A percentile compares a stretch with the other conserved stretches of the same genome.
phyloP scores from a whole-genome alignment of 2,113 vertebrate species.

The Rousettus leschenaultii region DNA sequence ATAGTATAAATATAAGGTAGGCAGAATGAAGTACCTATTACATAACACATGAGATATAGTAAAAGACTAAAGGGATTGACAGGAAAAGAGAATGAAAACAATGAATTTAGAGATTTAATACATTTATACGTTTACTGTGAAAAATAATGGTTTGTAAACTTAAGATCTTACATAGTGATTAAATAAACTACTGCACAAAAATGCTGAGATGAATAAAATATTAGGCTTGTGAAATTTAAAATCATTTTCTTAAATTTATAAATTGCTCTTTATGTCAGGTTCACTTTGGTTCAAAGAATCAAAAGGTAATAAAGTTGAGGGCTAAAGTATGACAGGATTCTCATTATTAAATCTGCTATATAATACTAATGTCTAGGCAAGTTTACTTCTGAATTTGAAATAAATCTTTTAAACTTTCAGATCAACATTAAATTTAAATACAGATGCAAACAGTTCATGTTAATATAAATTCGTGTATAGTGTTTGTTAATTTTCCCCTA shows the following conservation, averaged over 20 bases:
- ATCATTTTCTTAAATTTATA: neutral
- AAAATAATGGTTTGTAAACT: slow-evolving; percentile 24
- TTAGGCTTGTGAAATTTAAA: neutral
- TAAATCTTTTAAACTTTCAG: neutral
- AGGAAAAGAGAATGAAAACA: neutral
- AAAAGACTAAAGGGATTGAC: neutral
- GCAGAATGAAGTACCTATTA: neutral
- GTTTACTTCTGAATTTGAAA: neutral
- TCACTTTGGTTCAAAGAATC: neutral
- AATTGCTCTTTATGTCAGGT: neutral
- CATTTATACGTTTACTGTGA: neutral
- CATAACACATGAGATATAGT: neutral
- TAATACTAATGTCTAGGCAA: neutral
- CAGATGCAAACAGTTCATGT: neutral
- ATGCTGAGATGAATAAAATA: neutral
- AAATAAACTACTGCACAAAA: neutral
- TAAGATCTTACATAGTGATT: neutral
- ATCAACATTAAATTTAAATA: slow-evolving; percentile 14
- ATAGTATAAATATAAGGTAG: neutral
- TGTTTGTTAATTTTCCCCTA: neutral
- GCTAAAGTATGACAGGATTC: neutral
- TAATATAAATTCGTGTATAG: neutral
- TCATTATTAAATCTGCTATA: neutral
- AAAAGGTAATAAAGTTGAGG: neutral
- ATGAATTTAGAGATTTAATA: neutral